Evolutionary conservation across 1,140 invertebrate species (phyloP).

Genomic region (Holotrichia oblita): DNA sequence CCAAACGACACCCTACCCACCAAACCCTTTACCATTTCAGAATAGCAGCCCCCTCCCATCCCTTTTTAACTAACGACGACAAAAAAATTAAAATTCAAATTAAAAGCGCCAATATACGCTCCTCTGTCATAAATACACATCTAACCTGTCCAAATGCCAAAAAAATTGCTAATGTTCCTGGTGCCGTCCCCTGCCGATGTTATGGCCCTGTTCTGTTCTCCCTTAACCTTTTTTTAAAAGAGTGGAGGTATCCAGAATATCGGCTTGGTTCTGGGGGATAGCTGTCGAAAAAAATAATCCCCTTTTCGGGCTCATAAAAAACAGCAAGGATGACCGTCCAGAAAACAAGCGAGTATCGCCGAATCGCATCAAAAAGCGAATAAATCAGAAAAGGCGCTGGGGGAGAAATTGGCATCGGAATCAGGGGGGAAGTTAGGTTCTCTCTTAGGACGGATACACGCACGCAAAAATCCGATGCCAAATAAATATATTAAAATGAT

Average conservation of each 20-base stretch:
- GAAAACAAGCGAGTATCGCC: conserved; percentile 23
- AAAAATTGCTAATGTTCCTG: conserved; percentile 31
- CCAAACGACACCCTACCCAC: conserved; percentile 1
- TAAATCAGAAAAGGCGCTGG: conserved; percentile 31
- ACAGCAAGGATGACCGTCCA: conserved; percentile 26
- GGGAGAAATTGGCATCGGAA: conserved; percentile 16
- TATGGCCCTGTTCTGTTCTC: conserved; percentile 1
- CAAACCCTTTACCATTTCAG: neutral
- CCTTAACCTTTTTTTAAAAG: conserved; percentile 25
- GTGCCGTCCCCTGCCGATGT: conserved; percentile 1
- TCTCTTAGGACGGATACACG: neutral
- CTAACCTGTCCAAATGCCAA: conserved; percentile 34
- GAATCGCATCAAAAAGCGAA: conserved; percentile 27
- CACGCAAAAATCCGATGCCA: neutral
- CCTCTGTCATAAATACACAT: conserved; percentile 30
- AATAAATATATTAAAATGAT: conserved; percentile 18
- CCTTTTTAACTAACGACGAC: conserved; percentile 13
- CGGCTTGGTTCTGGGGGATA: neutral
- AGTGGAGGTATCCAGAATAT: neutral
- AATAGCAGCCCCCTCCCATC: neutral
- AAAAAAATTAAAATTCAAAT: conserved; percentile 37
- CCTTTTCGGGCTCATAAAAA: conserved; percentile 31
- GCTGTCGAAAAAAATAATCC: conserved; percentile 24
- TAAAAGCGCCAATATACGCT: conserved; percentile 36
- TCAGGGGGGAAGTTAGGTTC: neutral